Percentiles rank a stretch among this genome's conserved stretches.
phyloP scores from a whole-genome alignment of 2,113 vertebrate species.

The Rousettus leschenaultii region DNA sequence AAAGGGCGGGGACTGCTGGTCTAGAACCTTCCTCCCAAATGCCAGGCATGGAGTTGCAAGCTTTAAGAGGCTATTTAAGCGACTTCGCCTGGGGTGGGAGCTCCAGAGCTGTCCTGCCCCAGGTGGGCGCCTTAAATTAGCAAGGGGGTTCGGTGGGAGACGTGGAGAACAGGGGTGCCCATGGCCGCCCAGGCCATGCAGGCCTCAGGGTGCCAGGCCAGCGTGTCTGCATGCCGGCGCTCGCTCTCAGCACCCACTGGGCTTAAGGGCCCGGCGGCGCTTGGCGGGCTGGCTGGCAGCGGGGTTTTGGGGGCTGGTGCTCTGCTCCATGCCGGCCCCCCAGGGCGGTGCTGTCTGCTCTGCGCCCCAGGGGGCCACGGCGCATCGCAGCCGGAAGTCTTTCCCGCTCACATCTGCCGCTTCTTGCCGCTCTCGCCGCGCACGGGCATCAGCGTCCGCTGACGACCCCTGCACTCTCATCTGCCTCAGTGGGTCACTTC shows the following conservation, averaged over 20 bases:
- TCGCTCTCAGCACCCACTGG: accelerated
- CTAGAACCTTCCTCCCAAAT: neutral
- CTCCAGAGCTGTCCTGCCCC: neutral
- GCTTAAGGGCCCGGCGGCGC: accelerated
- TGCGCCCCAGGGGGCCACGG: accelerated
- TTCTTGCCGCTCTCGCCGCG: accelerated
- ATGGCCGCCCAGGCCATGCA: accelerated
- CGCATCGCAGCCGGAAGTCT: accelerated
- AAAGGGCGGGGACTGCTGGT: too few relatives aligned
- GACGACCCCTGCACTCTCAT: too few relatives aligned
- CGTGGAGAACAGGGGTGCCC: accelerated
- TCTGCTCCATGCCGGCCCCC: too few relatives aligned
- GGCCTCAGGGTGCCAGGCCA: neutral
- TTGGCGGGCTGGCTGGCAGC: accelerated
- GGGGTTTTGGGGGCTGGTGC: accelerated
- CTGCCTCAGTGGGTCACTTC: neutral
- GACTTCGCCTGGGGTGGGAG: accelerated
- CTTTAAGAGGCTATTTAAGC: neutral
- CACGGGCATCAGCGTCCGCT: too few relatives aligned
- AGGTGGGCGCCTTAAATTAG: too few relatives aligned
- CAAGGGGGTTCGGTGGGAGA: accelerated
- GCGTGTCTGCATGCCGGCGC: accelerated
- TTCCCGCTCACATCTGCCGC: accelerated
- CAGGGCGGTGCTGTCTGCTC: too few relatives aligned
- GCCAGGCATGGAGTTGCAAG: too few relatives aligned